Evolutionary conservation across 35 echinoderm and acorn worm genomes (phyloP), one percentile per base, ranked within the genome.

Genomic region (Lytechinus pictus): DNA sequence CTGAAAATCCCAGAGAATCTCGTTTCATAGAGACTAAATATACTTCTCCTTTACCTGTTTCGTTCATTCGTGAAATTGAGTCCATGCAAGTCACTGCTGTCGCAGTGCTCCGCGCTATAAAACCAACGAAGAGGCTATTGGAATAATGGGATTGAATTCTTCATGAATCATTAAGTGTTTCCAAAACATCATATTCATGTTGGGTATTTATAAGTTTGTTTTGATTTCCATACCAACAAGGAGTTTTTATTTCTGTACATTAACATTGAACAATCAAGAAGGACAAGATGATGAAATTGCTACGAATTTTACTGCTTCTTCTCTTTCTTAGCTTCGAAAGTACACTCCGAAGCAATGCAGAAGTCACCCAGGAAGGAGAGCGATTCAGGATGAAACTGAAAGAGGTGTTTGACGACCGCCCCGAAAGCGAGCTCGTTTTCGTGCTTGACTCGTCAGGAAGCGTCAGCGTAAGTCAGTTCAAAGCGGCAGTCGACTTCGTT

Each of bases 371-470:
- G 52, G 88, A 90, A 21, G 88, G 88, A 12, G 13, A 1, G 11
- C 33, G 28, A 90, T 90, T 90, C 88, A 44, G 24, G 16, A 5
- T 9, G 14, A 90, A 52, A 10, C 11, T 90, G 88, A 14, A 52
- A 27, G 28, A 44, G 6, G 12, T 21, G 29, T 52, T 90, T 13
- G 88, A 54, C 52, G 19, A 28, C 88, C 29, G 11, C 4, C 88
- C 94, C 1, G 61, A 27, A 6, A 91, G 86, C 79, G 96, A 97
- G 16, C 95, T 97, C 16, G 96, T 97, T 9, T 96, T 97, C 55
- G 54, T 97, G 6, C 60, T 97, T 4, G 96, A 97, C 54, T 91
- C 95, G 16, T 97, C 96, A 8, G 96, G 96, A 28, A 97, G 96
- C 87, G 91, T 97, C 16, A 92, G 86, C 4, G 61, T 13, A 9